Evolutionary conservation across 2,113 vertebrate species (phyloP).

Genomic region (Hippopotamus amphibius): DNA sequence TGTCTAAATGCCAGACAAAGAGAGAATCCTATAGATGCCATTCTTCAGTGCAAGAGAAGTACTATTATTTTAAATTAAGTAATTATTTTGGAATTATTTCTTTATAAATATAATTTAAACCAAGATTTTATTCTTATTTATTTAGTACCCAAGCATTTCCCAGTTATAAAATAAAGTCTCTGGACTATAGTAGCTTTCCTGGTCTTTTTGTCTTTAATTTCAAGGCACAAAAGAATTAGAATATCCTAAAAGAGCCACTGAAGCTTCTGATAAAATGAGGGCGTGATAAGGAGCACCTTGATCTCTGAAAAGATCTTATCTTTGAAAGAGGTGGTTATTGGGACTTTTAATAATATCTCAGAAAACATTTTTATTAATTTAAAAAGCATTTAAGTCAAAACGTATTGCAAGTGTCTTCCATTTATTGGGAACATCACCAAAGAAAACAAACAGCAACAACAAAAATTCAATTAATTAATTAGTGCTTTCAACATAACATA

Average conservation of each 20-base stretch:
- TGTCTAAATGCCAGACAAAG: not conserved
- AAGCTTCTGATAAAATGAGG: not conserved
- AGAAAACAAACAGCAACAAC: conserved; percentile 47
- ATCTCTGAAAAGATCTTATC: not conserved
- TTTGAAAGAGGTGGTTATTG: not conserved
- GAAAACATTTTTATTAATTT: conserved; percentile 31
- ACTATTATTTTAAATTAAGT: conserved; percentile 31
- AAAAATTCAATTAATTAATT: conserved; percentile 35
- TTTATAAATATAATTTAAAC: conserved; percentile 30
- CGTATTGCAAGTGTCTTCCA: conserved; percentile 43
- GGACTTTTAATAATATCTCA: conserved; percentile 29
- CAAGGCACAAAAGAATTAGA: conserved; percentile 16
- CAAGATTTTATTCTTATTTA: conserved; percentile 13
- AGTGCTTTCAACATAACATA: conserved; percentile 56
- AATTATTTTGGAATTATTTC: conserved; percentile 44
- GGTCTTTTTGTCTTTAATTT: conserved; percentile 37
- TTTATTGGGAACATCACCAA: conserved; percentile 64
- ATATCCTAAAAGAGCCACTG: not conserved
- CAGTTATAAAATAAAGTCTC: conserved; percentile 11
- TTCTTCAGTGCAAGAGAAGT: conserved; percentile 40
- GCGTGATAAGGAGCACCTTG: not conserved
- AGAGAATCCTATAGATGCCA: not conserved
- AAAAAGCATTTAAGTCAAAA: conserved; percentile 17
- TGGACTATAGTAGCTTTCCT: not conserved
- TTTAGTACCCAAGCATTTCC: not conserved